phyloP scores from a whole-genome alignment of 2,888 invertebrate genomes.

The Troilus luridus region DNA sequence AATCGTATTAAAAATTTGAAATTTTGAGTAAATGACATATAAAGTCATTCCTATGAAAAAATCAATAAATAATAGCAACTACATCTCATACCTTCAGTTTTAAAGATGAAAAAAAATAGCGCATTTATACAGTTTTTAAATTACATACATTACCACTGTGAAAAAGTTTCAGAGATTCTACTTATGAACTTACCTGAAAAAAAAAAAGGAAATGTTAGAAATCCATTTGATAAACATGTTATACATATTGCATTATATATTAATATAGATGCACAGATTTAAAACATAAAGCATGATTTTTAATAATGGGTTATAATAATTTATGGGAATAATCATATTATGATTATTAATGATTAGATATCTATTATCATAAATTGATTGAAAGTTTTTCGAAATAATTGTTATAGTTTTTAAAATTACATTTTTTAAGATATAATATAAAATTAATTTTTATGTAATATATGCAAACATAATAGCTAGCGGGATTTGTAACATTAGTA shows the following conservation, averaged over 20 bases:
- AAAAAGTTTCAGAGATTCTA: background rate
- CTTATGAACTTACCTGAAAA: background rate
- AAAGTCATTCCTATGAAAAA: no score
- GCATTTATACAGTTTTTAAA: background rate
- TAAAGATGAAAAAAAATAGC: no score
- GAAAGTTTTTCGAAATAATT: background rate
- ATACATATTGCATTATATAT: background rate
- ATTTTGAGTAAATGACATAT: no score
- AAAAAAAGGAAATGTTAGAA: background rate
- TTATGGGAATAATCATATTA: background rate
- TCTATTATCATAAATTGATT: background rate
- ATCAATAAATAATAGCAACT: no score
- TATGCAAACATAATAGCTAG: no score
- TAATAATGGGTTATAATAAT: background rate
- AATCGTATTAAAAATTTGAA: no score
- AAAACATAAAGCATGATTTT: background rate
- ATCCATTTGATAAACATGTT: background rate
- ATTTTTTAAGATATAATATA: no score
- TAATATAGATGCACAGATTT: background rate
- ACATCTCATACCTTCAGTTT: no score
- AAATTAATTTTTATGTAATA: no score
- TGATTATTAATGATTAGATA: background rate
- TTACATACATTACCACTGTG: slow-evolving; percentile 5
- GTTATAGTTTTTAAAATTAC: no score
- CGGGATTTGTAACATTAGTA: no score